Evolutionary conservation across 2,797 vertebrate species (phyloP).

Genomic region (Cyclura pinguis): DNA sequence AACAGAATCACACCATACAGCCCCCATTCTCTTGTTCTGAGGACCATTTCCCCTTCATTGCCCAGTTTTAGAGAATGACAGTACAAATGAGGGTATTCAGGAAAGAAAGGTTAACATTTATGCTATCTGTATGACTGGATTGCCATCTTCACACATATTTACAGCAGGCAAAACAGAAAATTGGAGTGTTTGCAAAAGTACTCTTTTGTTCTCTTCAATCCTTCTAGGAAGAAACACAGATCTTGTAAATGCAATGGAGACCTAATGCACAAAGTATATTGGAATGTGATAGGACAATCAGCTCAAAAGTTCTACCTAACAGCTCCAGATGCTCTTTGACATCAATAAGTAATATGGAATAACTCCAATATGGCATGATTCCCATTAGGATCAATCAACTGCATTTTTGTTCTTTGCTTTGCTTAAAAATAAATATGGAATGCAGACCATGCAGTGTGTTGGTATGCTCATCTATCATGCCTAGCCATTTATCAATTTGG

Average conservation of each 20-base stretch:
- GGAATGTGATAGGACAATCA: neutral
- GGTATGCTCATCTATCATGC: constrained; percentile 53
- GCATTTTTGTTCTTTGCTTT: constrained; percentile 30
- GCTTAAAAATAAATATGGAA: constrained; percentile 20
- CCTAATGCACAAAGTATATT: neutral
- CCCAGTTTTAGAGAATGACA: no score
- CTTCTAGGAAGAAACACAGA: neutral
- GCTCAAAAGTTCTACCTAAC: neutral
- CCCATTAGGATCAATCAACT: constrained; percentile 43
- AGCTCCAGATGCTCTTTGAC: constrained; percentile 6
- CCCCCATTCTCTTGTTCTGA: no score
- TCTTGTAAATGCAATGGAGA: neutral
- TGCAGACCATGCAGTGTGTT: constrained; percentile 7
- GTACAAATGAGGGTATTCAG: no score
- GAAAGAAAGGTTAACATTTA: no score
- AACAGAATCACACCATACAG: no score
- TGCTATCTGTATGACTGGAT: neutral
- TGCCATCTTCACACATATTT: neutral
- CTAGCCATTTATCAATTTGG: constrained; percentile 53
- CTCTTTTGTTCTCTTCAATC: neutral
- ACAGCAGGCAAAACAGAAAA: neutral
- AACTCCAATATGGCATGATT: constrained; percentile 26
- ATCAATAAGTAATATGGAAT: constrained; percentile 17
- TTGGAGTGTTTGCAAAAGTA: neutral
- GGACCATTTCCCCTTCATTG: no score